Conservation (phyloP, 2,113 vertebrate genomes). For the Sterrhoptilus dennistouni region DNA sequence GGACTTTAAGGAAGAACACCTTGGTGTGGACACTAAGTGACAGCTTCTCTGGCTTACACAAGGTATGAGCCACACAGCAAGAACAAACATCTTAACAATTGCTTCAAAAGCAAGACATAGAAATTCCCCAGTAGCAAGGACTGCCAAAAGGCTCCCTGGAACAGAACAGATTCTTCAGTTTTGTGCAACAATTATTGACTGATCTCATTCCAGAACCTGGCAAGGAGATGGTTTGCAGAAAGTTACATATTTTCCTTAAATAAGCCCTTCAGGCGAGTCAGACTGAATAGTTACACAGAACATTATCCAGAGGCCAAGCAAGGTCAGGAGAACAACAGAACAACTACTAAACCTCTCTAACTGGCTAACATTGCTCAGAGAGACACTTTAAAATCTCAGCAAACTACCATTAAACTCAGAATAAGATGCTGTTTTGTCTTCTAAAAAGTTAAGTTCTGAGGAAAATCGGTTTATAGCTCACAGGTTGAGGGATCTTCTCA, state of each 20-base stretch:
- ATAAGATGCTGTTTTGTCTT: background rate
- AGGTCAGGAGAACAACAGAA: background rate
- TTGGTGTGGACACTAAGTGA: background rate
- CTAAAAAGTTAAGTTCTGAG: background rate
- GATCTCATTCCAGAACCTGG: background rate
- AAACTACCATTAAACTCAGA: background rate
- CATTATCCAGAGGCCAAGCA: background rate
- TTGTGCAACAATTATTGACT: background rate
- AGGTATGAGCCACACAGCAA: background rate
- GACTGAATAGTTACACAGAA: background rate
- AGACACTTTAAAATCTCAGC: background rate
- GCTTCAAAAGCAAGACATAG: background rate
- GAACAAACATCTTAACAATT: background rate
- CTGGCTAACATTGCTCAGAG: background rate
- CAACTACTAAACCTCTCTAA: background rate
- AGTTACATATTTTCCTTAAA: background rate
- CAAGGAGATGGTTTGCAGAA: background rate
- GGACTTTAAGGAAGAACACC: background rate
- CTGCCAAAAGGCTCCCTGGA: background rate
- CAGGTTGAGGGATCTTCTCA: background rate
- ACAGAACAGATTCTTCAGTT: background rate
- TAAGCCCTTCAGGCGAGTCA: rapidly evolving
- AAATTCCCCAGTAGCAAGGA: background rate
- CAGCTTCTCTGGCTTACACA: background rate
- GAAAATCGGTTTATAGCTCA: background rate